Evolutionary conservation across 2,888 invertebrate species (phyloP).

Genomic region (Amphipoea oculea): DNA sequence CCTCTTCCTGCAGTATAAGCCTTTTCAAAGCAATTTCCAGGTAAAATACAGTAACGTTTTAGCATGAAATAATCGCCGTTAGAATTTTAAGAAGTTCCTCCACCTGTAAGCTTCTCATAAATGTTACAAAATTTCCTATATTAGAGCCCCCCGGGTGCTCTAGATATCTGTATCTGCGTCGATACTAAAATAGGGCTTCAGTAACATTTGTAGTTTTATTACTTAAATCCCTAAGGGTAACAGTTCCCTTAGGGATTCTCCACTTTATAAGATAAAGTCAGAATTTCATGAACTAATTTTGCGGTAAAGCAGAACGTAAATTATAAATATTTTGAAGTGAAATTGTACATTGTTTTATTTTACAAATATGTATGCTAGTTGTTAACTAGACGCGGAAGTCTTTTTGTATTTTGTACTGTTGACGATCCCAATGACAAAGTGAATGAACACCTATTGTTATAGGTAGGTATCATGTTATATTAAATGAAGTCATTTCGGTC

Average conservation of each 20-base stretch:
- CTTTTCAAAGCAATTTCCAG: not conserved
- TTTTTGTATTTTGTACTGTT: not conserved
- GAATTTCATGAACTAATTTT: constrained; percentile 27
- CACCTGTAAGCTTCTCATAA: constrained; percentile 31
- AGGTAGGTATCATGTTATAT: not conserved
- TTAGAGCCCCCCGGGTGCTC: constrained; percentile 24
- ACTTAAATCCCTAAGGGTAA: constrained; percentile 24
- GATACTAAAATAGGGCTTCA: constrained; percentile 45
- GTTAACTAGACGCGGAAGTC: not conserved
- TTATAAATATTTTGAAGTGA: not conserved
- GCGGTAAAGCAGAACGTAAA: not conserved
- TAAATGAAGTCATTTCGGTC: not conserved
- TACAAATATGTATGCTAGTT: not conserved
- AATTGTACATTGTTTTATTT: not conserved
- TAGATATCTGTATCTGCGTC: constrained; percentile 32
- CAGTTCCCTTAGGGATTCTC: constrained; percentile 5
- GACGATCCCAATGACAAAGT: not conserved
- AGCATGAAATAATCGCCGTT: not conserved
- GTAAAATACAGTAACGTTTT: not conserved
- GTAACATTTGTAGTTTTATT: constrained; percentile 46
- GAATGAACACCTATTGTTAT: not conserved
- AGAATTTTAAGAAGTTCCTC: constrained; percentile 11
- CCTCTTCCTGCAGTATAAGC: not conserved
- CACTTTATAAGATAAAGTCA: constrained; percentile 22
- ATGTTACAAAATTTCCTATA: constrained; percentile 31